A percentile compares a stretch with the other conserved stretches of the same genome.
Conservation (phyloP, 2,797 vertebrate genomes). For the Etheostoma nigrum region DNA sequence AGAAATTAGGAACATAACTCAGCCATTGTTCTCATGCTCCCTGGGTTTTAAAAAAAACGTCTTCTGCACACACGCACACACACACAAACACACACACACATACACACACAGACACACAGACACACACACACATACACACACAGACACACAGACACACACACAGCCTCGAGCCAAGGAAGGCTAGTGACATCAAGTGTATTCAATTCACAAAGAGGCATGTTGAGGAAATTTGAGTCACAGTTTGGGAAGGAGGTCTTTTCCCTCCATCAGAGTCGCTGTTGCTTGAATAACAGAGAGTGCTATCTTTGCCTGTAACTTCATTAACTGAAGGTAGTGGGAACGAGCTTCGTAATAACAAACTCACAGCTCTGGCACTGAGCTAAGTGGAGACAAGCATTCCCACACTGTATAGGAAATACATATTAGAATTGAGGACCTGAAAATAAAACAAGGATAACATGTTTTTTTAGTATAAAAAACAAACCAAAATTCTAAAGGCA, state of each 20-base stretch:
- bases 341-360: conserved; percentile 57
- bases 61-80: neutral
- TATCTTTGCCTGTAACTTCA: conserved; percentile 55
- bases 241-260: conserved; percentile 39
- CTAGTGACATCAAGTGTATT: conserved; percentile 72
- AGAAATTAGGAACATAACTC: conserved; percentile 63
- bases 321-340: conserved; percentile 52
- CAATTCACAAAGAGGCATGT: conserved; percentile 67
- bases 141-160: conserved; percentile 15
- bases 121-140: conserved; percentile 8
- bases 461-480: conserved; percentile 51
- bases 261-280: conserved; percentile 39
- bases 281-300: conserved; percentile 57
- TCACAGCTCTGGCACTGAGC: conserved; percentile 27
- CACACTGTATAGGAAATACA: conserved; percentile 15
- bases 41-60: conserved; percentile 49
- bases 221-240: conserved; percentile 69
- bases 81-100: conserved; percentile 10
- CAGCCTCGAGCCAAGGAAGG: conserved; percentile 50
- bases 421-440: conserved; percentile 25
- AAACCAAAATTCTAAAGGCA: conserved; percentile 37
- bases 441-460: conserved; percentile 42
- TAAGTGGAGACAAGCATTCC: conserved; percentile 26
- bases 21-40: conserved; percentile 65
- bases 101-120: conserved; percentile 15